Base-by-base conservation (phyloP, 2,888 invertebrate species). In the Acanthococcus lagerstroemiae region DNA sequence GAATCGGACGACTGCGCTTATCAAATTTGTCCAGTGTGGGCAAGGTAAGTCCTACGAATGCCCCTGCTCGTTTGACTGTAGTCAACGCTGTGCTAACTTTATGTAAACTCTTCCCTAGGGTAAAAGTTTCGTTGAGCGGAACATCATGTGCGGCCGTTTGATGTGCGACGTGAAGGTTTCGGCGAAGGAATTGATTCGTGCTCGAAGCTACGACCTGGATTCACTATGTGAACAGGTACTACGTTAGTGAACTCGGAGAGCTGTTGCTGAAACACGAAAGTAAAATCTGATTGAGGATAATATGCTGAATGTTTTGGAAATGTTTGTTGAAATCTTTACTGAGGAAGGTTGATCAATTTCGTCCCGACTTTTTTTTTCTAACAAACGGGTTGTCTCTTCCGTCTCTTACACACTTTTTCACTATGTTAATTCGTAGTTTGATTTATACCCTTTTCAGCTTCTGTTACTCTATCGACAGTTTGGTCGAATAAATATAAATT, bases 121-220 rank as follows among this genome's bases (percentile, higher is more conserved):
- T 73, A 30, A 76, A 54, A 68, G 65, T 48, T 68, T 70, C 26
- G 65, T 72, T 15, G 76, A 76, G 67, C 74, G 73, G 66, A 71
- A 72, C 63, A 73, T 76, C 7, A 76, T 81, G 54, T 80, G 81
- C 71, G 97, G 97, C 0, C 84, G 96, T 56, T 81, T 96, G 68
- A 83, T 96, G 0, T 94, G 94, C 74, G 96, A 97, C 76, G 84
- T 95, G 1, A 90, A 88, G 78, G 80, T 90, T 26, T 91, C 95
- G 0, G 93, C 96, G 0, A 90, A 90, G 80, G 99, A 99, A 78
- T 80, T 97, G 52, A 89, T 99, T 22, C 84, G 88, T 72, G 87
- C 90, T 7, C 82, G 93, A 72, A 93, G 92, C 72, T 99, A 92
- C 75, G 97, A 99, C 77, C 80, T 99, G 50, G 86, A 87, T 67